phyloP scores from a whole-genome alignment of 2,113 vertebrate genomes.

The Epinephelus fuscoguttatus region DNA sequence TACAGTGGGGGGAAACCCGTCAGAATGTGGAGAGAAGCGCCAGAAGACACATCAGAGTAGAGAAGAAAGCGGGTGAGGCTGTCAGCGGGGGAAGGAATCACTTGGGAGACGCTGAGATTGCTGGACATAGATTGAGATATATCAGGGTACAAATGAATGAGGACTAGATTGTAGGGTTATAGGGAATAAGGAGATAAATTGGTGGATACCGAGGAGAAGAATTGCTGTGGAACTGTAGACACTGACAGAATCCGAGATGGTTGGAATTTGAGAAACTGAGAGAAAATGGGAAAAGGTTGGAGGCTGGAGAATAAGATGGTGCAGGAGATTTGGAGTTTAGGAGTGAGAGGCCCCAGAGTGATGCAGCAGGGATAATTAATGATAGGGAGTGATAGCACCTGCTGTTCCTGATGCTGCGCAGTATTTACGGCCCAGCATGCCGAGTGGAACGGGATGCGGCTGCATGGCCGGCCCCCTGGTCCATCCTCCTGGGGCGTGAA shows the following conservation, averaged over 20 bases:
- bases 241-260: constrained; percentile 54
- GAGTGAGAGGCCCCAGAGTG: constrained; percentile 70
- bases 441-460: constrained; percentile 65
- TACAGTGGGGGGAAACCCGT: constrained; percentile 57
- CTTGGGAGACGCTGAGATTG: constrained; percentile 35
- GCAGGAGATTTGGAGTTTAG: constrained; percentile 66
- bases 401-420: constrained; percentile 75
- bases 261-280: constrained; percentile 44
- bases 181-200: constrained; percentile 40
- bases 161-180: constrained; percentile 35
- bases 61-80: constrained; percentile 40
- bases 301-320: constrained; percentile 51
- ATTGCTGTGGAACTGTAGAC: constrained; percentile 33
- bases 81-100: constrained; percentile 43
- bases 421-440: constrained; percentile 77
- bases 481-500: constrained; percentile 54
- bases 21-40: constrained; percentile 44
- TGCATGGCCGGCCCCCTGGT: constrained; percentile 43
- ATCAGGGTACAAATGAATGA: constrained; percentile 58
- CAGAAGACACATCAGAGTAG: constrained; percentile 52
- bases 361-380: constrained; percentile 81
- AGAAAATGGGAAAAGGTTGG: constrained; percentile 41
- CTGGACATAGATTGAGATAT: constrained; percentile 66
- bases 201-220: constrained; percentile 40
- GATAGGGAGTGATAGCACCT: constrained; percentile 78